Percentiles rank a stretch among this genome's conserved stretches.
phyloP scores from a whole-genome alignment of 2,113 vertebrate genomes.

The Myodes glareolus region DNA sequence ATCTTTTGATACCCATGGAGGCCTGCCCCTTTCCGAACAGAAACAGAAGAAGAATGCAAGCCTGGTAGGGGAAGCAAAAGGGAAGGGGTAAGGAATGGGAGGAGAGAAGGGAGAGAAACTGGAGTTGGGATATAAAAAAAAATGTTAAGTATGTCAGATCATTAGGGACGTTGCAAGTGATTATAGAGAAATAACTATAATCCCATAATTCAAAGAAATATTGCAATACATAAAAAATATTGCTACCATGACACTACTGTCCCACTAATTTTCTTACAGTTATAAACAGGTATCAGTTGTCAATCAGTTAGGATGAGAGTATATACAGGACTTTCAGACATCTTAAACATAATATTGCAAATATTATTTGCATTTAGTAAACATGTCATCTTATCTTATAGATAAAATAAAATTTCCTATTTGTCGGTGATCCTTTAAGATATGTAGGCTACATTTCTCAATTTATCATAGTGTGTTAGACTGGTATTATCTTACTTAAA shows the following conservation, averaged over 20 bases:
- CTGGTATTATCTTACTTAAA: background rate
- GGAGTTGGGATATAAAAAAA: background rate
- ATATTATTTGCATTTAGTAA: conserved; percentile 14
- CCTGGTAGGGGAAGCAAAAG: background rate
- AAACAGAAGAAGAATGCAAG: background rate
- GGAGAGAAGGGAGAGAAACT: background rate
- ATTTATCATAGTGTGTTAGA: background rate
- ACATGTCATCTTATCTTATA: background rate
- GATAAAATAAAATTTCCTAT: background rate
- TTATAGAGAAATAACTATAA: conserved; percentile 16
- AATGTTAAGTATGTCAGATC: background rate
- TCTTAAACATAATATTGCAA: background rate
- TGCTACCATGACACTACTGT: background rate
- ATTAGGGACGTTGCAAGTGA: background rate
- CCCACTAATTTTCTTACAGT: background rate
- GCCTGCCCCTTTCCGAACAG: background rate
- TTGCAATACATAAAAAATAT: background rate
- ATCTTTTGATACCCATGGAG: background rate
- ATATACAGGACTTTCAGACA: background rate
- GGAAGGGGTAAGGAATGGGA: background rate
- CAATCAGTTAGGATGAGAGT: background rate
- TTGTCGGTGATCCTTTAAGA: background rate
- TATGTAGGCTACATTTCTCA: background rate
- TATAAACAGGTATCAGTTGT: background rate
- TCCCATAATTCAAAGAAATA: background rate